These are phyloP conservation scores for Choristoneura rosaceana DNA, from an alignment of 2,888 invertebrate genomes.

Conservation along the genomic window DNA sequence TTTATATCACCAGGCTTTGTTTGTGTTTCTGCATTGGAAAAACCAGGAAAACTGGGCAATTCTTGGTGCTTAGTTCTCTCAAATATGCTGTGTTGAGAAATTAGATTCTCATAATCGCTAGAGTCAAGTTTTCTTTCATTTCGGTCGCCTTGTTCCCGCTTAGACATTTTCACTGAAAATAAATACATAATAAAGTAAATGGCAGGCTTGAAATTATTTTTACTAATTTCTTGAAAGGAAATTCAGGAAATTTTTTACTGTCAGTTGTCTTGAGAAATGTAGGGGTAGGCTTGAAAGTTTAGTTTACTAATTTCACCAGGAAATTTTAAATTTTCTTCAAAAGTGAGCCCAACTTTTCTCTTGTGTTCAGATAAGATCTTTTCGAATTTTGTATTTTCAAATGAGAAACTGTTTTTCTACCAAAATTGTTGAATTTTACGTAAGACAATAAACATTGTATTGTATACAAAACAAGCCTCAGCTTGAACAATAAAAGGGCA, in stretches of 20 bases:
- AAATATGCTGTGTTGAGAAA: slow-evolving; percentile 82
- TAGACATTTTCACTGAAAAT: slow-evolving; percentile 70
- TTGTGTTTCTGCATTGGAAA: slow-evolving; percentile 83
- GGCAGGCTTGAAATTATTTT: no score
- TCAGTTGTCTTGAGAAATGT: no score
- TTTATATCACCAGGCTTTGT: slow-evolving; percentile 80
- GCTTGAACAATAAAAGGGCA: slow-evolving; percentile 20
- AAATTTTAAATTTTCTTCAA: no score
- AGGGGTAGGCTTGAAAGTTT: no score
- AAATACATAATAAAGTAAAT: not conserved
- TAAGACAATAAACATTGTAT: not conserved
- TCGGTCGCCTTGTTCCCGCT: slow-evolving; percentile 79
- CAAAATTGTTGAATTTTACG: not conserved
- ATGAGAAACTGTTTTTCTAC: not conserved
- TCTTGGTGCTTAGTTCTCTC: slow-evolving; percentile 79
- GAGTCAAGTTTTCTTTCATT: slow-evolving; percentile 80
- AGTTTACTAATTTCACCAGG: no score
- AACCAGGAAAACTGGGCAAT: slow-evolving; percentile 81
- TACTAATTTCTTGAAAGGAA: no score
- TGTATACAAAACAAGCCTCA: slow-evolving; percentile 19
- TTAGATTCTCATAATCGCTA: slow-evolving; percentile 80
- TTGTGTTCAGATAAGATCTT: no score
- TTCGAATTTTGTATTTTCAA: no score
- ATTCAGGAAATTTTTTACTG: no score
- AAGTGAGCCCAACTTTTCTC: no score